Base-by-base conservation (phyloP, 2,113 vertebrate species). In the Delphinapterus leucas region DNA sequence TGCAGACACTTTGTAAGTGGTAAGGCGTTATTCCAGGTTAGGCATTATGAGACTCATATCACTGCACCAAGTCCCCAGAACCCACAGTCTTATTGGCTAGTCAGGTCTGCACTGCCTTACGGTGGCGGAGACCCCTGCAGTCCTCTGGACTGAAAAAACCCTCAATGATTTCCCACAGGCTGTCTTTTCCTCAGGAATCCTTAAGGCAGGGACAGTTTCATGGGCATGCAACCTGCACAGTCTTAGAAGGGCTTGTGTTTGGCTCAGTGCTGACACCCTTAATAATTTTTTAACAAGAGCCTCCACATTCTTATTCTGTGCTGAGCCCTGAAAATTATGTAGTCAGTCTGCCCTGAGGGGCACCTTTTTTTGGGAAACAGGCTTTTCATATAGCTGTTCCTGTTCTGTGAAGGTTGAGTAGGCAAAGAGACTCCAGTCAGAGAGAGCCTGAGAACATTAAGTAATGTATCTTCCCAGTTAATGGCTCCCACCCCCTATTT, bases 171-270 rank as follows among this genome's bases (percentile, higher is more conserved):
- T 23, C 68, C 73, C 8, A 0, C 6, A 41, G 28, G 41, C 61
- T 49, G 41, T 49, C 65, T 82, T 44, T n/a, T 60, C 21, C 83
- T 67, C 20, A 1, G n/a, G 41, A 33, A 9, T 31, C 65, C 18
- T 33, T 10, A 49, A 13, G 13, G 1, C 41, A 63, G 26, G 38
- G 41, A 13, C 8, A 1, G 8, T 26, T 36, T 44, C 60, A 21
- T 0, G 6, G 47, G 15, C 1, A 0, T 5, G 5, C 18, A 12
- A 15, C n/a, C 63, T 33, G 28, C 5, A 6, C 44, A 33, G 55
- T 67, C 49, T 44, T 28, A 9, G 63, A 23, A 58, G 60, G 49
- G 31, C 44, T 6, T 14, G 6, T 5, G 3, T 12, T 70, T 28
- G 58, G 26, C 18, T 70, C 36, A 36, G 21, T 12, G 28, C 81